phyloP scores from a whole-genome alignment of 1,140 invertebrate species.

The Hycleus cichorii region DNA sequence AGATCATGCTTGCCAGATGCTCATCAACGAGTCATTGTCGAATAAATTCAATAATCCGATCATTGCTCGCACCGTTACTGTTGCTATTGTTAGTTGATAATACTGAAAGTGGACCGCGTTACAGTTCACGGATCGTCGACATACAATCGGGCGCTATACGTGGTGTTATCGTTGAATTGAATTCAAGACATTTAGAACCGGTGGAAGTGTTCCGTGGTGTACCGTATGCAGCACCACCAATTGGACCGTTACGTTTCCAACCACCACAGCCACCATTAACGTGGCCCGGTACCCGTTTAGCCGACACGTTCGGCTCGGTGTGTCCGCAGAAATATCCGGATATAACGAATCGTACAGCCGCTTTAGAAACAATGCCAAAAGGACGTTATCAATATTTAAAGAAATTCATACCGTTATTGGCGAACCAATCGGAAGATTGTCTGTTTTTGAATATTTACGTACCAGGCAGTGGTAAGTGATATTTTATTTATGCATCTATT shows the following conservation, averaged over 20 bases:
- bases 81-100: slow-evolving; percentile 12
- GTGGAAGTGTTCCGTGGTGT: slow-evolving; percentile 76
- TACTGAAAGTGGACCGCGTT: slow-evolving; percentile 45
- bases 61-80: slow-evolving; percentile 20
- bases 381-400: slow-evolving; percentile 60
- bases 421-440: slow-evolving; percentile 83
- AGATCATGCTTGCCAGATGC: slow-evolving; percentile 38
- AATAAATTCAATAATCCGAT: slow-evolving; percentile 6
- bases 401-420: slow-evolving; percentile 56
- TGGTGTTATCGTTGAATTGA: slow-evolving; percentile 65
- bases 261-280: slow-evolving; percentile 57
- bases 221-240: slow-evolving; percentile 75
- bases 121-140: slow-evolving; percentile 57
- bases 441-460: slow-evolving; percentile 84
- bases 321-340: slow-evolving; percentile 72
- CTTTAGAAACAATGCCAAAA: slow-evolving; percentile 60
- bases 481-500: background rate
- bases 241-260: slow-evolving; percentile 63
- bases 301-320: slow-evolving; percentile 65
- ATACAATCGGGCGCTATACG: slow-evolving; percentile 60
- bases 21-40: slow-evolving; percentile 27
- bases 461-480: slow-evolving; percentile 65
- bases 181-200: slow-evolving; percentile 65
- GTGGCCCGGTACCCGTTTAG: slow-evolving; percentile 66
- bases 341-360: slow-evolving; percentile 61